Conservation (phyloP, 2,113 vertebrate species). For the Mesoclemmys tuberculata region DNA sequence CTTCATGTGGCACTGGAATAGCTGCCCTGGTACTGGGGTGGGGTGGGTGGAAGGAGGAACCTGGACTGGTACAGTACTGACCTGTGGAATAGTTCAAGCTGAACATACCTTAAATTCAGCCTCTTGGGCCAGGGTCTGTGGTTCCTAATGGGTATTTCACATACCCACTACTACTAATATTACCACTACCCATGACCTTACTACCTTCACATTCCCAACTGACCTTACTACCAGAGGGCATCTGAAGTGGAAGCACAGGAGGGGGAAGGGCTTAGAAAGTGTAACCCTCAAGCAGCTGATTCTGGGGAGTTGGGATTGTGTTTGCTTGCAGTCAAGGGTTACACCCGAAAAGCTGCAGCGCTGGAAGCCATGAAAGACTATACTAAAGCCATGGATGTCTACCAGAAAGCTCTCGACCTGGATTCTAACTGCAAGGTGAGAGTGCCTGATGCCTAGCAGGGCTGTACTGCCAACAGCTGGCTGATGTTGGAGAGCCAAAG, state of each 20-base stretch:
- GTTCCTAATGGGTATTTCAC: neutral
- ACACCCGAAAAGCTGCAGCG: constrained; percentile 90
- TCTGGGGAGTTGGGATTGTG: neutral
- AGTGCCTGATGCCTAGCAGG: neutral
- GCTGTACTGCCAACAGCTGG: neutral
- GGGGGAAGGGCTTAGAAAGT: neutral
- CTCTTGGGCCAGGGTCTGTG: neutral
- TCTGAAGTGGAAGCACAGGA: neutral
- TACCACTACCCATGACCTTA: too few relatives aligned
- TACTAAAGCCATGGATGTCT: constrained; percentile 91
- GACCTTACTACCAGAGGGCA: neutral
- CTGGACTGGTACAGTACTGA: neutral
- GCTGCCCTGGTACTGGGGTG: neutral
- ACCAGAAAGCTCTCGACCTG: constrained; percentile 92
- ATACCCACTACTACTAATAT: too few relatives aligned
- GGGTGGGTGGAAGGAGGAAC: neutral
- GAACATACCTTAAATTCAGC: neutral
- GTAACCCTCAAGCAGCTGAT: neutral
- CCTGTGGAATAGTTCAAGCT: neutral
- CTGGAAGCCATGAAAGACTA: constrained; percentile 95
- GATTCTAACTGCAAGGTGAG: constrained; percentile 89
- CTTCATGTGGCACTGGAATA: too few relatives aligned
- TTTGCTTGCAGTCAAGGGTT: constrained; percentile 87
- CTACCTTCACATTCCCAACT: too few relatives aligned
- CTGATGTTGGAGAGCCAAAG: neutral